Conservation (phyloP, 2,113 vertebrate genomes). For the Aramus guarauna region DNA sequence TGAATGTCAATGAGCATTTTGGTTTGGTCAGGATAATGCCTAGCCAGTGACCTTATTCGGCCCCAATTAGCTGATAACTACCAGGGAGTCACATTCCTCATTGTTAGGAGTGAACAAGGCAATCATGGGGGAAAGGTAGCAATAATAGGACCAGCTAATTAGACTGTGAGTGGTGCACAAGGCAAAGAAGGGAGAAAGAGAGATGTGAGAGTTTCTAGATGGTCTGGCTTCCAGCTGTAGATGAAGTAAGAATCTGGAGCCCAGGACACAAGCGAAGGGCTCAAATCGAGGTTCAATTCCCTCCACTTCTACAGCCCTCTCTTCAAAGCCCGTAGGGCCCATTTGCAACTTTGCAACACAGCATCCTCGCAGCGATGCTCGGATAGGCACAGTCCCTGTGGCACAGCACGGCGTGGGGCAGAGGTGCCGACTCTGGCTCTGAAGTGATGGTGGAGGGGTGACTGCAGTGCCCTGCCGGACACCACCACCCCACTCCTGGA, state of each 20-base stretch:
- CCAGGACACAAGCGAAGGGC: background rate
- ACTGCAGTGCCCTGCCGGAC: background rate
- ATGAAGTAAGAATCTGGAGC: background rate
- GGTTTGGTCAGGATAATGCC: conserved; percentile 19
- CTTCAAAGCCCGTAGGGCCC: background rate
- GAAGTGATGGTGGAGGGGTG: accelerated
- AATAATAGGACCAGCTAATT: conserved; percentile 50
- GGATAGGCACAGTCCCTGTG: background rate
- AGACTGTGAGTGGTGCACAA: background rate
- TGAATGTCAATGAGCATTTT: background rate
- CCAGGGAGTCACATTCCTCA: background rate
- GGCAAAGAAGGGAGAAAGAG: background rate
- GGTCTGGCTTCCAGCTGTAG: background rate
- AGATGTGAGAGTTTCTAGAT: background rate
- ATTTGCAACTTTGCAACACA: background rate
- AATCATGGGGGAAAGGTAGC: conserved; percentile 20
- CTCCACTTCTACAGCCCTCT: background rate
- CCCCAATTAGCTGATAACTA: conserved; percentile 47
- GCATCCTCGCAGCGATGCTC: background rate
- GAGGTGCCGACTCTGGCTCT: background rate
- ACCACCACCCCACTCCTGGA: background rate
- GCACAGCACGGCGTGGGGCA: accelerated
- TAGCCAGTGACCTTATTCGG: conserved; percentile 34
- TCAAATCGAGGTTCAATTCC: background rate
- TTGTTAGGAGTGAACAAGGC: conserved; percentile 40